These are phyloP conservation scores for Danionella cerebrum DNA, from an alignment of 2,113 vertebrate genomes.

Conservation along the genomic window DNA sequence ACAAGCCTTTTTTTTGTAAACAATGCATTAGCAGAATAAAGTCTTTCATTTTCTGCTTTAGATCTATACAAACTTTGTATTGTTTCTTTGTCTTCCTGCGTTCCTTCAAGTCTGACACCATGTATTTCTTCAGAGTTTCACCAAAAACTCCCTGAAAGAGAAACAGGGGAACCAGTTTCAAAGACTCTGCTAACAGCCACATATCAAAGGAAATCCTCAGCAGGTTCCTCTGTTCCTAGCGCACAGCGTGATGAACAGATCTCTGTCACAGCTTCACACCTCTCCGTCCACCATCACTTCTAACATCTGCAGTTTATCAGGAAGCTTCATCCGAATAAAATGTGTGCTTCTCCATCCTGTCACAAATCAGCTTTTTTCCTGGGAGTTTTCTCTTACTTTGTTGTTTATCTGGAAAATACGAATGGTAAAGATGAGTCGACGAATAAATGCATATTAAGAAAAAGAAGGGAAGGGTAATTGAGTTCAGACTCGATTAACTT, in stretches of 20 bases:
- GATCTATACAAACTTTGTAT: no score
- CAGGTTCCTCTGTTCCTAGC: conserved; percentile 40
- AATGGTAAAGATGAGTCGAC: neutral
- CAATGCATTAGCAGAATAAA: no score
- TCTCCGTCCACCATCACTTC: conserved; percentile 34
- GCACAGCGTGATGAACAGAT: conserved; percentile 39
- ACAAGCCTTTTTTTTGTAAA: no score
- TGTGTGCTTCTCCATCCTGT: conserved; percentile 34
- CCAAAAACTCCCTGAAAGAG: conserved; percentile 47
- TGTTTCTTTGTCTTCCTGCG: conserved; percentile 41
- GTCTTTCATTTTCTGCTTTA: no score
- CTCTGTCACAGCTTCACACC: conserved; percentile 26
- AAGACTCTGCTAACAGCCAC: neutral
- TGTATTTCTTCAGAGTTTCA: conserved; percentile 37
- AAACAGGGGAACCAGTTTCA: no score
- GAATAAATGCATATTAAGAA: neutral
- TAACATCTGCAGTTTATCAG: conserved; percentile 30
- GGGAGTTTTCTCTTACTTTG: conserved; percentile 8
- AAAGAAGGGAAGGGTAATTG: no score
- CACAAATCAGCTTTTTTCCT: conserved; percentile 37
- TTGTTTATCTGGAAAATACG: conserved; percentile 34
- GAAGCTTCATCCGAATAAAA: rapidly evolving
- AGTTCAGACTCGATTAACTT: neutral
- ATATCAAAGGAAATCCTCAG: conserved; percentile 1
- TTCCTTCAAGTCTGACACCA: conserved; percentile 32